A percentile compares a stretch with the other conserved stretches of the same genome.
Evolutionary conservation across 2,113 vertebrate species (phyloP).

Genomic region (Nymphicus hollandicus): DNA sequence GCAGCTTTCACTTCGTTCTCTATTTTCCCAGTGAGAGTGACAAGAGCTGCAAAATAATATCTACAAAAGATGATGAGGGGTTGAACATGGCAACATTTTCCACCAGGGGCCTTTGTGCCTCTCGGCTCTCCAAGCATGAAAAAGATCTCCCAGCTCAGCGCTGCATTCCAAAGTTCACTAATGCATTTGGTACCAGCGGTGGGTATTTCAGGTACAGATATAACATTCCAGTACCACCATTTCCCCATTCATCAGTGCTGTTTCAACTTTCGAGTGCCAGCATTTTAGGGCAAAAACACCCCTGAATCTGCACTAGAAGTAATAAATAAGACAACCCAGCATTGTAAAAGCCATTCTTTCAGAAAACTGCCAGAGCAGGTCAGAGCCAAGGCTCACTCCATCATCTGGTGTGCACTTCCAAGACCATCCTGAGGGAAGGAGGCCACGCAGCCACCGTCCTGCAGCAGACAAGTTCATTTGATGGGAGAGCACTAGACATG

Average conservation of each 20-base stretch:
- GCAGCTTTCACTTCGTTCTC: background rate
- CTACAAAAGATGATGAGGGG: background rate
- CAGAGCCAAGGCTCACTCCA: background rate
- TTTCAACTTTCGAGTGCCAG: background rate
- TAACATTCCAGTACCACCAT: background rate
- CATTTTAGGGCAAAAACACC: background rate
- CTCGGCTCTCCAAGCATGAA: background rate
- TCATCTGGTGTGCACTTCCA: background rate
- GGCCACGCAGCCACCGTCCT: fast-evolving
- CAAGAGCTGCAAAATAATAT: background rate
- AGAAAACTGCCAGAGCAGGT: fast-evolving
- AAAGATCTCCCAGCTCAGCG: background rate
- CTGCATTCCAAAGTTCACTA: background rate
- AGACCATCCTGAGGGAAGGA: background rate
- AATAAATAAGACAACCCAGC: background rate
- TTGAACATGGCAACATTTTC: background rate
- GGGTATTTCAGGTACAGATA: background rate
- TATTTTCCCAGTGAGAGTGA: background rate
- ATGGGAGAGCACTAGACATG: background rate
- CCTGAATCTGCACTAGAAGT: background rate
- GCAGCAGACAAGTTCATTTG: background rate
- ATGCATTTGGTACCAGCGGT: background rate
- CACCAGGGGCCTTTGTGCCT: background rate
- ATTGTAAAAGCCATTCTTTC: background rate
- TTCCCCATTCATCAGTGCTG: background rate